Conservation (phyloP, 2,797 vertebrate genomes). For the Falco peregrinus region DNA sequence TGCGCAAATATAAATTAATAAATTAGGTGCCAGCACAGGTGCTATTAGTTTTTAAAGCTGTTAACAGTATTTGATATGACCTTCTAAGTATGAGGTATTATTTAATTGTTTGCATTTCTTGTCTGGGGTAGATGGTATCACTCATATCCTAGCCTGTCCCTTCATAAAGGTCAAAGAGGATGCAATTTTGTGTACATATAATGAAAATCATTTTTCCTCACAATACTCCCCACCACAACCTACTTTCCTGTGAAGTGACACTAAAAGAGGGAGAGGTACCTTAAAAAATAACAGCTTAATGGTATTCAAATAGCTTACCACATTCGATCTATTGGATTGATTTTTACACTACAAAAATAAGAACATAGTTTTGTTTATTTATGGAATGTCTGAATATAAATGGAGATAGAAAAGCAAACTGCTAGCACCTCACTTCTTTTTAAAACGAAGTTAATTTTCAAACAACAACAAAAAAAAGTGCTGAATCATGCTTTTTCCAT, state of each 20-base stretch:
- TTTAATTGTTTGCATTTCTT: not conserved
- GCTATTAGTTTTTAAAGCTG: not conserved
- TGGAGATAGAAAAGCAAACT: not conserved
- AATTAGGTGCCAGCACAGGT: not conserved
- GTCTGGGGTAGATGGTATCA: not conserved
- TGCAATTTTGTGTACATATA: not conserved
- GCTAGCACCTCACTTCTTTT: not conserved
- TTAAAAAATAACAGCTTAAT: not conserved
- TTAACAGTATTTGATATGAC: not conserved
- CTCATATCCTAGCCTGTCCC: not conserved
- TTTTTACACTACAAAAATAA: not conserved
- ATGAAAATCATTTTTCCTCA: constrained; percentile 9
- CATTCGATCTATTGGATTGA: not conserved
- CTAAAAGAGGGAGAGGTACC: not conserved
- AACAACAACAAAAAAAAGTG: not conserved
- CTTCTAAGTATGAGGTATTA: not conserved
- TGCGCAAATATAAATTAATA: not conserved
- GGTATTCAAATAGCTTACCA: not conserved
- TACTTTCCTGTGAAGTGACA: not conserved
- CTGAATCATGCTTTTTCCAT: not conserved
- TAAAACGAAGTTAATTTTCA: not conserved
- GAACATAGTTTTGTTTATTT: not conserved
- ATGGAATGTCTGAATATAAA: not conserved
- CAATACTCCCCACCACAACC: not conserved
- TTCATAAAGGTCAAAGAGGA: not conserved